Percentiles rank a stretch among this genome's conserved stretches.
Conservation (phyloP, 2,113 vertebrate genomes). For the Nanorana parkeri region DNA sequence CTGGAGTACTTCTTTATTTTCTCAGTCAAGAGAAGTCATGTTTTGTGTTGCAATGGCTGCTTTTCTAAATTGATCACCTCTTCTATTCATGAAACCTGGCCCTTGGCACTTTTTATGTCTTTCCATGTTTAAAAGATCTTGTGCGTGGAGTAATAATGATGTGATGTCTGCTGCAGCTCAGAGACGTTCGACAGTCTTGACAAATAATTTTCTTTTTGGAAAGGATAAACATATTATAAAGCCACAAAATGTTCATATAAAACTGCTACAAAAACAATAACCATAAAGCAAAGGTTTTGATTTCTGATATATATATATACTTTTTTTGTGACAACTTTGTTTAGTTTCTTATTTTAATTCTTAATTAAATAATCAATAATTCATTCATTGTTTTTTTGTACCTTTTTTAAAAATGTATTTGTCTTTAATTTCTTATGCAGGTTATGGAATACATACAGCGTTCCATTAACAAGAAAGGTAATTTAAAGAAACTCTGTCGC, state of each 20-base stretch:
- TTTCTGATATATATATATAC: background rate
- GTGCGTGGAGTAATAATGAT: slow-evolving; percentile 41
- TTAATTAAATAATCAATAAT: too few species aligned
- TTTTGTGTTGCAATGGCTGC: slow-evolving; percentile 17
- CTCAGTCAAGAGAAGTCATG: background rate
- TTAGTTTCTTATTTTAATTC: too few species aligned
- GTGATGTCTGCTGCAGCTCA: slow-evolving; percentile 37
- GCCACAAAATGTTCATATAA: background rate
- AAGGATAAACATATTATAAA: slow-evolving; percentile 6
- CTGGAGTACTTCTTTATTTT: background rate
- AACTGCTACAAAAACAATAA: background rate
- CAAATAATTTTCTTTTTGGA: slow-evolving; percentile 18
- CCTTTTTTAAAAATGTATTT: too few species aligned
- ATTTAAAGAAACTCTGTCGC: too few species aligned
- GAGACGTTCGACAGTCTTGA: background rate
- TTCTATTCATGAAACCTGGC: slow-evolving; percentile 4
- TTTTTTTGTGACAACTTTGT: background rate
- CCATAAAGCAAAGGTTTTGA: background rate
- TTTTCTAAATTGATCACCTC: slow-evolving; percentile 5
- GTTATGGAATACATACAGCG: too few species aligned
- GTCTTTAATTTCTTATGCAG: background rate
- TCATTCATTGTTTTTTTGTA: too few species aligned
- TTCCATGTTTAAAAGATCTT: slow-evolving; percentile 30
- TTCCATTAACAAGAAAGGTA: too few species aligned
- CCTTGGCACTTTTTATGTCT: slow-evolving; percentile 11